Evolutionary conservation across 1,140 invertebrate genomes (phyloP).

Genomic region (Drosophila baimaii): DNA sequence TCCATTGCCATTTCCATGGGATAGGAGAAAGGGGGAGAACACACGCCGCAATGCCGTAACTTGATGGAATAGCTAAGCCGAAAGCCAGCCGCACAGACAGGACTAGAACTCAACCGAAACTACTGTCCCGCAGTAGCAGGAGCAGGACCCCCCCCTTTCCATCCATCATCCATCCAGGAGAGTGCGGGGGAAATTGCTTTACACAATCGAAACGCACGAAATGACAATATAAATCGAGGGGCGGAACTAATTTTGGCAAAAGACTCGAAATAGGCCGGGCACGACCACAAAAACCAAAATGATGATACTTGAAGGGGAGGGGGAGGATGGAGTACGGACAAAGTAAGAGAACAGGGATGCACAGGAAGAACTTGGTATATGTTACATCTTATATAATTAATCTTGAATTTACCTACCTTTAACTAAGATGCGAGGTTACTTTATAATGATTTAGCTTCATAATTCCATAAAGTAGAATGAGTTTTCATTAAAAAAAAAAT

Average conservation of each 20-base stretch:
- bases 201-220: slow-evolving; percentile 82
- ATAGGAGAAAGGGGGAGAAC: slow-evolving; percentile 1
- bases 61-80: slow-evolving; percentile 71
- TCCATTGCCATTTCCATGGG: slow-evolving; percentile 49
- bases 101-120: slow-evolving; percentile 30
- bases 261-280: slow-evolving; percentile 78
- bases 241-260: slow-evolving; percentile 82
- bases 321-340: slow-evolving; percentile 8
- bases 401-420: background rate
- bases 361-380: background rate
- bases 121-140: slow-evolving; percentile 15
- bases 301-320: slow-evolving; percentile 63
- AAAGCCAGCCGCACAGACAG: slow-evolving; percentile 9
- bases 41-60: slow-evolving; percentile 77
- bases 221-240: slow-evolving; percentile 83
- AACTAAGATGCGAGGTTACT: too few species aligned
- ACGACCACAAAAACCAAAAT: slow-evolving; percentile 69
- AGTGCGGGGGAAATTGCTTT: slow-evolving; percentile 70
- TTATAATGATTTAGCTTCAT: too few species aligned
- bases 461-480: too few species aligned
- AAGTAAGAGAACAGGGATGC: slow-evolving; percentile 5
- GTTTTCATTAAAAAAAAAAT: too few species aligned
- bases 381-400: background rate
- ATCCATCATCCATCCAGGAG: slow-evolving; percentile 10
- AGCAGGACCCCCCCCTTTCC: slow-evolving; percentile 10